These are phyloP conservation scores for Cranoglanis bouderius DNA, from an alignment of 2,113 vertebrate species.

Conservation along the genomic window DNA sequence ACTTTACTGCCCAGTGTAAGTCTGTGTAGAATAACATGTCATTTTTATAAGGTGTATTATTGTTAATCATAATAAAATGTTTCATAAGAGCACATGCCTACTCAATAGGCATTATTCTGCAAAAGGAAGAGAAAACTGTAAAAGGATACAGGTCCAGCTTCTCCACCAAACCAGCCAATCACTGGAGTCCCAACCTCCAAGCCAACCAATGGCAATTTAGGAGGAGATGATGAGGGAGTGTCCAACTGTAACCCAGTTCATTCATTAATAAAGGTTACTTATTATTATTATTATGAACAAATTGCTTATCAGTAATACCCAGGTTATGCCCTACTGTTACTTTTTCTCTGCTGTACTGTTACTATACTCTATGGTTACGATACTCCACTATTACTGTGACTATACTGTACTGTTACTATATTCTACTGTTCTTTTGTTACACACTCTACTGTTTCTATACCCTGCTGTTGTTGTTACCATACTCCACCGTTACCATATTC, in stretches of 20 bases:
- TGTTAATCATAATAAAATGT: background rate
- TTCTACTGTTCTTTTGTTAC: background rate
- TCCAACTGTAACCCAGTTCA: constrained; percentile 56
- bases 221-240: constrained; percentile 24
- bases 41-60: background rate
- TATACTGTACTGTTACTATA: background rate
- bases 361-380: background rate
- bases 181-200: constrained; percentile 61
- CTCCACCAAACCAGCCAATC: constrained; percentile 60
- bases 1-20: background rate
- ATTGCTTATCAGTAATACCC: background rate
- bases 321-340: background rate
- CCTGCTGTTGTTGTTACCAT: background rate
- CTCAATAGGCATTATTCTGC: background rate
- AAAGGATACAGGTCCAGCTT: constrained; percentile 69
- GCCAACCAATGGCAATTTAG: constrained; percentile 53
- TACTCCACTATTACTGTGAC: background rate
- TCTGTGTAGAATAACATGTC: background rate
- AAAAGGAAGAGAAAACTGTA: background rate
- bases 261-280: background rate
- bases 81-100: background rate
- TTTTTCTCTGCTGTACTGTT: background rate
- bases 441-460: background rate
- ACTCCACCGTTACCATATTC: too few relatives aligned
- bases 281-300: background rate